These are phyloP conservation scores for Bicyclus anynana DNA, from an alignment of 1,140 invertebrate genomes.

Conservation along the genomic window DNA sequence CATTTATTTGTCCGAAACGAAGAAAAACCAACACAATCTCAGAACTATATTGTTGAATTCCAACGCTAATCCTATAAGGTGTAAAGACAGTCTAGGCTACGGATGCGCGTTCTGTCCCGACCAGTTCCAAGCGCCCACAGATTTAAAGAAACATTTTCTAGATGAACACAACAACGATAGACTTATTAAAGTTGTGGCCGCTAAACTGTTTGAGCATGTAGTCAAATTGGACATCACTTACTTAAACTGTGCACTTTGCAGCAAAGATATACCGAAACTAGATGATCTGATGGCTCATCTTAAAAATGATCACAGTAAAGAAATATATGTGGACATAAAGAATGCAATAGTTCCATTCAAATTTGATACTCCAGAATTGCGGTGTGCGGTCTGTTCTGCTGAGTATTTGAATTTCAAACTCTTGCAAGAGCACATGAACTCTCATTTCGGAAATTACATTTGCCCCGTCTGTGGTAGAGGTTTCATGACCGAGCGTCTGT, in stretches of 20 bases:
- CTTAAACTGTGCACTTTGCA: conserved; percentile 45
- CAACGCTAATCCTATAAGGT: conserved; percentile 50
- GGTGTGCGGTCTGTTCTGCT: conserved; percentile 59
- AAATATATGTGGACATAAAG: conserved; percentile 39
- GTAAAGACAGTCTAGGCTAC: conserved; percentile 48
- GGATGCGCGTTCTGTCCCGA: conserved; percentile 50
- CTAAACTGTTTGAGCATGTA: conserved; percentile 40
- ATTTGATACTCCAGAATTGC: conserved; percentile 47
- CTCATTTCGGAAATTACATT: conserved; percentile 77
- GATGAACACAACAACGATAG: conserved; percentile 50
- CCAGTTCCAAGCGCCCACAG: conserved; percentile 37
- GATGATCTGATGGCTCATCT: conserved; percentile 45
- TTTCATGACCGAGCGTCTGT: conserved; percentile 39
- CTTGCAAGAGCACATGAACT: conserved; percentile 64
- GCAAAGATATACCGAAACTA: conserved; percentile 29
- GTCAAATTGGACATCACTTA: conserved; percentile 55
- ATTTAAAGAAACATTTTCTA: conserved; percentile 52
- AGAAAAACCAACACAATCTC: conserved; percentile 46
- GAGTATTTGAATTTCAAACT: conserved; percentile 57
- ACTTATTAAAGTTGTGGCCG: conserved; percentile 39
- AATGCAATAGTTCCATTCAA: conserved; percentile 51
- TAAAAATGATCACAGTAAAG: conserved; percentile 38
- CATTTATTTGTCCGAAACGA: conserved; percentile 24
- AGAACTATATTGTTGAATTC: conserved; percentile 45
- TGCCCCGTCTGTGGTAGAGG: conserved; percentile 86